A percentile compares a stretch with the other conserved stretches of the same genome.
phyloP scores from a whole-genome alignment of 2,888 invertebrate genomes.

The Drosophila meridiana region DNA sequence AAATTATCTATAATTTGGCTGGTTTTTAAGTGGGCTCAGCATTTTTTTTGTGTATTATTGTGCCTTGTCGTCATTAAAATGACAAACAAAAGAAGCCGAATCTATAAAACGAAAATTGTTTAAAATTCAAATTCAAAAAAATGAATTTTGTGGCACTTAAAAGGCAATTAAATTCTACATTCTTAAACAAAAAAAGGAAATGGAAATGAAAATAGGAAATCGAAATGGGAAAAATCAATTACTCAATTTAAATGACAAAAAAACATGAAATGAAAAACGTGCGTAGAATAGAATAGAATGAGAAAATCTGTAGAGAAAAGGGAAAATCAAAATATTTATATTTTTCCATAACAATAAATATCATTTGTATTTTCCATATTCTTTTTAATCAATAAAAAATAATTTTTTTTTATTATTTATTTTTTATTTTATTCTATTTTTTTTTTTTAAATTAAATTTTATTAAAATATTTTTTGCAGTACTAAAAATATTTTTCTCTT shows the following conservation, averaged over 20 bases:
- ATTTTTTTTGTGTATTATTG: neutral
- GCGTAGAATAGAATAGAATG: conserved; percentile 1
- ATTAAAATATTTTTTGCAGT: neutral
- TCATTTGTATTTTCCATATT: too few species aligned
- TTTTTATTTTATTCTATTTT: too few species aligned
- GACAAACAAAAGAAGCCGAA: conserved; percentile 18
- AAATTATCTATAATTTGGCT: conserved; percentile 5
- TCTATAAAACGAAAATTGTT: conserved; percentile 1
- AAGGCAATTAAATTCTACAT: conserved; percentile 27
- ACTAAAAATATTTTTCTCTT: neutral
- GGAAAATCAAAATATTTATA: neutral
- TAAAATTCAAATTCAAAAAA: conserved; percentile 10
- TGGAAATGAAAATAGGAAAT: conserved; percentile 22
- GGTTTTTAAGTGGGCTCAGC: neutral
- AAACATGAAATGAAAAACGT: conserved; percentile 17
- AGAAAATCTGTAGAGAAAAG: neutral
- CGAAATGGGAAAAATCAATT: conserved; percentile 6
- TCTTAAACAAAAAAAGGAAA: conserved; percentile 3
- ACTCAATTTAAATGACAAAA: conserved; percentile 11
- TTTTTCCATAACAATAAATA: too few species aligned
- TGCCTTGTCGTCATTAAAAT: conserved; percentile 9
- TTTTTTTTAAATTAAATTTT: neutral
- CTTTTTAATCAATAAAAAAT: too few species aligned
- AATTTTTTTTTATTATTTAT: too few species aligned
- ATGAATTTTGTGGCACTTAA: conserved; percentile 34